Evolutionary conservation across 2,888 invertebrate genomes (phyloP), one percentile per base, ranked within the genome.

Genomic region (Athripsodes cinereus): DNA sequence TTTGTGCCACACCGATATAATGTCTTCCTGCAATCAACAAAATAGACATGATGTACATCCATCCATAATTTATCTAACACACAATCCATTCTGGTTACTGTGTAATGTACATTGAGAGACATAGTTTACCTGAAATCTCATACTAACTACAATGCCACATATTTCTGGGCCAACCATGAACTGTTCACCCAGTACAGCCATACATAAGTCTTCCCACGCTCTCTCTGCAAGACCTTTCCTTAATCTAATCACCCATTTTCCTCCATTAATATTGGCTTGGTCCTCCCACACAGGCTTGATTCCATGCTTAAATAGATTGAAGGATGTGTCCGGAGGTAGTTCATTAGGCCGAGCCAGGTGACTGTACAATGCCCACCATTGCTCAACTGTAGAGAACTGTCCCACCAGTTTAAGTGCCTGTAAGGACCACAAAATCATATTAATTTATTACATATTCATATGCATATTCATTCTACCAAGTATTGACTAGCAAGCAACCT

Each of bases 261-360:
- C 99, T 55, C 99, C 98, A 72, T 90, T 88, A 71, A 90, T 88
- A 77, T 99, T 99, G 51, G 94, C 93, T 59, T 89, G 87, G 74
- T 98, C 97, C 81, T 99, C 99, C 99, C 98, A 99, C 92, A 99
- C 97, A 20, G 98, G 98, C 73, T 95, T 93, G 69, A 99, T 96
- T 66, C 97, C 98, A 68, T 95, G 85, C 81, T 98, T 98, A 76
- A 99, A 99, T 61, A 99, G 82, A 75, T 97, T 97, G 69, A 96
- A 86, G 76, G 98, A 96, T 69, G 94, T 86, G 69, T 93, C 92
- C 18, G 92, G 90, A 47, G 90, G 88, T 67, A 98, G 81, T 68
- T 97, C 93, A 58, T 90, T 86, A 53, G 97, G 92, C 68, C 96
- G 84, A 65, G 89, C 84, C 69, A 97, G 80, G 76, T 96, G 96